A percentile compares a stretch with the other conserved stretches of the same genome.
These are phyloP conservation scores for Deroplatys truncata DNA, from an alignment of 2,888 invertebrate genomes.

Conservation along the genomic window DNA sequence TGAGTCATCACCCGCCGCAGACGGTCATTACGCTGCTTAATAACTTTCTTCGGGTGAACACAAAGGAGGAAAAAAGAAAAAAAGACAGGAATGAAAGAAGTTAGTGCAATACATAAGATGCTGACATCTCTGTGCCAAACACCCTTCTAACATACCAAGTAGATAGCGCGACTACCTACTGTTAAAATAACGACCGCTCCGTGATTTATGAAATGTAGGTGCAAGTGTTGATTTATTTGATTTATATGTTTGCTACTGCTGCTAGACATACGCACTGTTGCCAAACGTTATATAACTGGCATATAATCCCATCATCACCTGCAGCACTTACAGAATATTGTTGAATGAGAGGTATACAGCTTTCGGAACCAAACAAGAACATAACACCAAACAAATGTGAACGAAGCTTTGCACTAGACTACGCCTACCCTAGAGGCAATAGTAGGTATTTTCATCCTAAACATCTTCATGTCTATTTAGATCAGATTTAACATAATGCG, in stretches of 20 bases:
- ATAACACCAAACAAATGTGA: not conserved
- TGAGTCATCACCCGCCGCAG: not conserved
- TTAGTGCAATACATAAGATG: not conserved
- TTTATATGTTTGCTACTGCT: not conserved
- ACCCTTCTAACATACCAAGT: not conserved
- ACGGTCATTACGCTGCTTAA: not conserved
- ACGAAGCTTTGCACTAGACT: no score
- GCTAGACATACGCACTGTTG: not conserved
- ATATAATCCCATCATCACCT: not conserved
- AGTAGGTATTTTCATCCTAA: no score
- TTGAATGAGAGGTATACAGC: not conserved
- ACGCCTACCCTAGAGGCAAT: no score
- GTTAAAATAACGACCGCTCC: not conserved
- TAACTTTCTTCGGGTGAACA: not conserved
- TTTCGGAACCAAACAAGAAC: not conserved
- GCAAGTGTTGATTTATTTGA: not conserved
- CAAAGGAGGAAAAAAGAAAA: not conserved
- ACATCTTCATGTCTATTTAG: no score
- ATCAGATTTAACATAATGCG: no score
- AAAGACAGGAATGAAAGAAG: not conserved
- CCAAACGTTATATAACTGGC: not conserved
- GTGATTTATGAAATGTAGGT: not conserved
- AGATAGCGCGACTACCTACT: not conserved
- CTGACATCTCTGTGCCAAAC: not conserved
- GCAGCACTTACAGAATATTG: not conserved